phyloP scores from a whole-genome alignment of 2,888 invertebrate genomes.

The Abscondita cerata region DNA sequence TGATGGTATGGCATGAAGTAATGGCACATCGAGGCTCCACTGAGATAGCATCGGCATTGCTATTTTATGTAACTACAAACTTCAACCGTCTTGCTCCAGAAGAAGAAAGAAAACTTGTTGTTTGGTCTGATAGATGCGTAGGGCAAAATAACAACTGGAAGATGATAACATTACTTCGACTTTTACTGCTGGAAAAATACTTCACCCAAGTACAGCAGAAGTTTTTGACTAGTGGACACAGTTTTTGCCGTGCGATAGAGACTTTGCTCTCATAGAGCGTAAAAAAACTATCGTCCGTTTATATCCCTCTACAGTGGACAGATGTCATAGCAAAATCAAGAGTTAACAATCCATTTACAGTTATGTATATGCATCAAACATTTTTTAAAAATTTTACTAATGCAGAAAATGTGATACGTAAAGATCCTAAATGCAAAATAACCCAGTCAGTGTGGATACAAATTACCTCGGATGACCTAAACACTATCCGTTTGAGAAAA shows the following conservation, averaged over 20 bases:
- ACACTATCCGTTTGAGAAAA: conserved; percentile 25
- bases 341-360: conserved; percentile 22
- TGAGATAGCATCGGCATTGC: too few species aligned
- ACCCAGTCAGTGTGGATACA: conserved; percentile 36
- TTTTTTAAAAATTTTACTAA: conserved; percentile 33
- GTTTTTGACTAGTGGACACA: conserved; percentile 38
- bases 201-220: conserved; percentile 39
- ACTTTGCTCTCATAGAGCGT: conserved; percentile 37
- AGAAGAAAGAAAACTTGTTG: too few species aligned
- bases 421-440: conserved; percentile 34
- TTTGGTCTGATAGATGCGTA: too few species aligned
- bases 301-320: conserved; percentile 32
- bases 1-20: too few species aligned
- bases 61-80: too few species aligned
- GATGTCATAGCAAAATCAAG: conserved; percentile 34
- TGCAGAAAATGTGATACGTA: conserved; percentile 16
- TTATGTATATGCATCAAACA: conserved; percentile 11
- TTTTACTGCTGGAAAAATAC: conserved; percentile 25
- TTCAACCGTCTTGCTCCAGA: too few species aligned
- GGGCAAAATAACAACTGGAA: conserved; percentile 41
- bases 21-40: too few species aligned
- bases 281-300: conserved; percentile 30
- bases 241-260: conserved; percentile 39
- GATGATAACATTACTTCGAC: conserved; percentile 28
- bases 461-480: conserved; percentile 31